Conservation (phyloP, 1,140 invertebrate species). For the Linepithema humile region DNA sequence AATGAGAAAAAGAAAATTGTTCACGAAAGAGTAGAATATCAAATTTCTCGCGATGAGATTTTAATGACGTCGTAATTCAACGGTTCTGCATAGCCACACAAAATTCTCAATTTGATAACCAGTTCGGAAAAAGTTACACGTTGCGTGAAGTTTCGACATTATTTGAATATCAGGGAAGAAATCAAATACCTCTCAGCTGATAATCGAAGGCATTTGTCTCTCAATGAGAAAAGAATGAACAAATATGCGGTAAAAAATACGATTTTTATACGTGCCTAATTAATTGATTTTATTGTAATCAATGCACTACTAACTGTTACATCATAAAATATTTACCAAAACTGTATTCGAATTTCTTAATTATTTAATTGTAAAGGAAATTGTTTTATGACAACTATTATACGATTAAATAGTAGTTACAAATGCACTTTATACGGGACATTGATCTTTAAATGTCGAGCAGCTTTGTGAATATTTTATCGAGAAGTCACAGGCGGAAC, state of each 20-base stretch:
- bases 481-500: neutral
- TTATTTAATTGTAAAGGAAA: neutral
- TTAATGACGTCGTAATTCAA: conserved; percentile 68
- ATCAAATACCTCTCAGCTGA: neutral
- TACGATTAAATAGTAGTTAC: neutral
- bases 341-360: neutral
- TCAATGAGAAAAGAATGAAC: neutral
- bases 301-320: neutral
- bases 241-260: neutral
- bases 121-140: neutral
- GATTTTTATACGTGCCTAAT: neutral
- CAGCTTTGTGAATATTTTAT: conserved; percentile 36
- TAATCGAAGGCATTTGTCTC: neutral
- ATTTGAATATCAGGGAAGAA: neutral
- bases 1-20: neutral
- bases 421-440: neutral
- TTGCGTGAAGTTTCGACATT: neutral
- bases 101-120: conserved; percentile 14
- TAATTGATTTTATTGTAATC: neutral
- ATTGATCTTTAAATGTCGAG: neutral
- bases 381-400: neutral
- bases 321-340: no score
- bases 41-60: conserved; percentile 57
- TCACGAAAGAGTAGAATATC: neutral
- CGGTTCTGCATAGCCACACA: conserved; percentile 32